Conservation (phyloP, 2,888 invertebrate species). For the Melinaea menophilus region DNA sequence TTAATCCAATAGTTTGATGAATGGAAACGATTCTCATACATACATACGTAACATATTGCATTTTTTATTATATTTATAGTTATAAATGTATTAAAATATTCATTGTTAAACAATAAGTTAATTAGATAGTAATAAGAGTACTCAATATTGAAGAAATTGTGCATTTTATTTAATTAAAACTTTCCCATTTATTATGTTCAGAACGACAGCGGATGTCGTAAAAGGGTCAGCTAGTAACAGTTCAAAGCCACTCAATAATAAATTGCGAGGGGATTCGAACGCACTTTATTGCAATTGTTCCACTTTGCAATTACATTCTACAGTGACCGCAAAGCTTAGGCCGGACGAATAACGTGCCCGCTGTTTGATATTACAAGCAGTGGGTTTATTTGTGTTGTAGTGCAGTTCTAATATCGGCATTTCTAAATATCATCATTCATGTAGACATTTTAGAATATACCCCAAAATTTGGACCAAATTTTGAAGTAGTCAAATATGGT, state of each 20-base stretch:
- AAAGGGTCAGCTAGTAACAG: not conserved
- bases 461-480: too few species aligned
- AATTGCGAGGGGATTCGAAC: not conserved
- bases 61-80: too few species aligned
- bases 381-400: not conserved
- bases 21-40: too few species aligned
- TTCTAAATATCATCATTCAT: not conserved
- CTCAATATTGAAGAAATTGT: too few species aligned
- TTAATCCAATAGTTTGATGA: too few species aligned
- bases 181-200: not conserved
- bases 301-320: not conserved
- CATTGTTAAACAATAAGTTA: too few species aligned
- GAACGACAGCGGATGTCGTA: not conserved
- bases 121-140: too few species aligned
- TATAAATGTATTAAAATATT: too few species aligned
- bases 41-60: too few species aligned
- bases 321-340: not conserved
- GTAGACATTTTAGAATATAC: not conserved
- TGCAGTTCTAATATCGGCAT: not conserved
- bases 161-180: not conserved
- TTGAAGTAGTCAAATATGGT: too few species aligned
- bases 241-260: not conserved
- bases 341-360: not conserved
- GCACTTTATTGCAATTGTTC: constrained; percentile 1
- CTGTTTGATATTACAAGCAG: not conserved